Percentiles rank a stretch among this genome's conserved stretches.
These are phyloP conservation scores for Ambastaia sidthimunki DNA, from an alignment of 2,797 vertebrate genomes.

Conservation along the genomic window DNA sequence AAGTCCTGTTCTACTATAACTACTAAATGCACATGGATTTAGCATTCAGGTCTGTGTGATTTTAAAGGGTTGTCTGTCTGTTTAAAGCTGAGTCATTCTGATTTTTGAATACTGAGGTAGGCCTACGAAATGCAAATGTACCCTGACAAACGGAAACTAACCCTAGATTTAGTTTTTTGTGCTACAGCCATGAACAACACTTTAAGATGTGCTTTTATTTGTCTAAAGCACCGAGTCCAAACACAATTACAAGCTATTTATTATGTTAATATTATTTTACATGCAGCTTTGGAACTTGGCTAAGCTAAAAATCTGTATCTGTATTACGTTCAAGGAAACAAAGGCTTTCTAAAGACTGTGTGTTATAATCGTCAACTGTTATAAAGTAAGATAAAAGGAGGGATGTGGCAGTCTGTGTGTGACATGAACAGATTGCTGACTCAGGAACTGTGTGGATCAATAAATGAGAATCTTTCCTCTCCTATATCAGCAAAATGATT, in stretches of 20 bases:
- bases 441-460: slow-evolving; percentile 48
- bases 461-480: slow-evolving; percentile 39
- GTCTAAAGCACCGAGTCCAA: background rate
- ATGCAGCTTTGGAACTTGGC: slow-evolving; percentile 48
- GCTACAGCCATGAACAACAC: too few species aligned
- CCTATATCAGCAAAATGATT: slow-evolving; percentile 16
- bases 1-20: background rate
- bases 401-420: background rate
- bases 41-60: background rate
- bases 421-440: slow-evolving; percentile 47
- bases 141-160: slow-evolving; percentile 10
- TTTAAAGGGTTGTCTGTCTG: background rate
- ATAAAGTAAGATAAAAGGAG: background rate
- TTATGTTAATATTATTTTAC: slow-evolving; percentile 58
- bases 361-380: slow-evolving; percentile 18
- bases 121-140: slow-evolving; percentile 28
- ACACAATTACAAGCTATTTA: slow-evolving; percentile 45
- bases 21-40: background rate
- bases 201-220: background rate
- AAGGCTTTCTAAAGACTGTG: slow-evolving; percentile 46
- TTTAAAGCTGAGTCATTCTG: slow-evolving; percentile 36
- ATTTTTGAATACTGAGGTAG: slow-evolving; percentile 28
- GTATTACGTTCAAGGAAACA: slow-evolving; percentile 59
- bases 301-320: slow-evolving; percentile 55
- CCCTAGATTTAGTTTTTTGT: background rate